phyloP scores from a whole-genome alignment of 2,888 invertebrate species.

The Creontiades dilutus region DNA sequence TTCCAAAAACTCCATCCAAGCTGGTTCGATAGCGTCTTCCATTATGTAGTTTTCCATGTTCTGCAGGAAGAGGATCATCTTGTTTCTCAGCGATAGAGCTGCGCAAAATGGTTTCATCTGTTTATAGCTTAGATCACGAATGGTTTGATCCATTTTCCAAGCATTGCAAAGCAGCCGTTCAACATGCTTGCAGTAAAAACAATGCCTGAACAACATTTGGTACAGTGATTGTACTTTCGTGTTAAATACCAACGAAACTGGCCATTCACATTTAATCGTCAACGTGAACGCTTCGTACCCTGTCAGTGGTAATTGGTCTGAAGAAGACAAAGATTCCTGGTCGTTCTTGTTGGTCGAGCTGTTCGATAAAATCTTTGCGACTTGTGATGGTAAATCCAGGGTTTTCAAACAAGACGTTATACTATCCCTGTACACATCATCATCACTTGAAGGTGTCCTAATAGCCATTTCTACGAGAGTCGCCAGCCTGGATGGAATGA shows the following conservation, averaged over 20 bases:
- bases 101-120: conserved; percentile 25
- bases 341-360: conserved; percentile 28
- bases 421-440: conserved; percentile 97
- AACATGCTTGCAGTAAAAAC: conserved; percentile 95
- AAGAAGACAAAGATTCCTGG: not conserved
- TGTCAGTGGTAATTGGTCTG: conserved; percentile 31
- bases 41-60: conserved; percentile 99
- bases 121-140: conserved; percentile 23
- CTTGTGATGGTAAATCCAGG: conserved; percentile 93
- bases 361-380: conserved; percentile 89
- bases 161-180: conserved; percentile 80
- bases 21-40: conserved; percentile 97
- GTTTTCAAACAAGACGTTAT: conserved; percentile 85
- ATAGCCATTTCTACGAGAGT: conserved; percentile 94
- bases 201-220: conserved; percentile 97
- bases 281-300: conserved; percentile 95
- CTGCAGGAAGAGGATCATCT: conserved; percentile 97
- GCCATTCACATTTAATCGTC: conserved; percentile 97
- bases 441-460: conserved; percentile 88
- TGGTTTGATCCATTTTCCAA: conserved; percentile 57
- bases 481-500: conserved; percentile 92
- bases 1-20: conserved; percentile 93
- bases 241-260: conserved; percentile 94
- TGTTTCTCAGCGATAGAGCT: conserved; percentile 87
- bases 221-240: conserved; percentile 94